Evolutionary conservation across 2,113 vertebrate genomes (phyloP).

Genomic region (Centrocercus urophasianus): DNA sequence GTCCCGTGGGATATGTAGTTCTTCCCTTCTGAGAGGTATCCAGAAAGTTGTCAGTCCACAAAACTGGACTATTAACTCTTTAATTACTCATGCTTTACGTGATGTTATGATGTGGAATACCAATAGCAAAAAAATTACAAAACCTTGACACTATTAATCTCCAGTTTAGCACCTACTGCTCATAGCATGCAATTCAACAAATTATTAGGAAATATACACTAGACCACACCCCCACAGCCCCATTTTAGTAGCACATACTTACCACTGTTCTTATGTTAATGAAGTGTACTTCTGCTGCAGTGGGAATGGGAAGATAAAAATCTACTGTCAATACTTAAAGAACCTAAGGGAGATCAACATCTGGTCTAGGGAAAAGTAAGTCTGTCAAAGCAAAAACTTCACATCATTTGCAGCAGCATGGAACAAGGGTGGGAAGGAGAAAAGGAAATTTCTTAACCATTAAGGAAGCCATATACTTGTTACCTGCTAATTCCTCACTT

Average conservation of each 20-base stretch:
- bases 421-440: not conserved
- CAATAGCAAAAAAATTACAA: too few relatives aligned
- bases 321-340: conserved; percentile 57
- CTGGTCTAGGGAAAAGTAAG: conserved; percentile 45
- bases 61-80: too few relatives aligned
- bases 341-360: conserved; percentile 63
- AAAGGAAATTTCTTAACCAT: conserved; percentile 9
- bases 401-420: conserved; percentile 28
- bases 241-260: conserved; percentile 48
- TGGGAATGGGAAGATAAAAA: conserved; percentile 68
- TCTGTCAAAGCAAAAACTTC: conserved; percentile 57
- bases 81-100: too few relatives aligned
- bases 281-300: conserved; percentile 64
- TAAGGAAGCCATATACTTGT: not conserved
- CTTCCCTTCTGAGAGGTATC: too few relatives aligned
- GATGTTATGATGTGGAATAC: too few relatives aligned
- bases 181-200: conserved; percentile 53
- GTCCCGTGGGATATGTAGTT: not conserved
- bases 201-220: conserved; percentile 40
- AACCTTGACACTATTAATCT: not conserved
- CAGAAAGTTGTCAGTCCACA: too few relatives aligned
- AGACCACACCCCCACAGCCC: not conserved
- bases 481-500: not conserved
- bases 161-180: conserved; percentile 62
- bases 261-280: conserved; percentile 72